Evolutionary conservation across 2,888 invertebrate genomes (phyloP).

Genomic region (Aromia moschata): DNA sequence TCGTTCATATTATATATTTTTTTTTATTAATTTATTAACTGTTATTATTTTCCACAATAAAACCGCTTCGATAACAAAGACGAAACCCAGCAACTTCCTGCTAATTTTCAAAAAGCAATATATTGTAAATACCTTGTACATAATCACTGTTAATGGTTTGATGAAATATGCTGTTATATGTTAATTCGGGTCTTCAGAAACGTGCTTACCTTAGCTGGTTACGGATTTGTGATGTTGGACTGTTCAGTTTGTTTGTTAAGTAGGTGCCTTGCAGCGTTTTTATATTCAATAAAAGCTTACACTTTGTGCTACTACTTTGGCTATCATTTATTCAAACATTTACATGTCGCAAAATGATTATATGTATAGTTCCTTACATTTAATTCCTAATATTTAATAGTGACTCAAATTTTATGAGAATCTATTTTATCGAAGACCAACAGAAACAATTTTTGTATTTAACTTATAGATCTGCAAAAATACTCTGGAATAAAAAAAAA

Average conservation of each 20-base stretch:
- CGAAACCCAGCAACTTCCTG: neutral
- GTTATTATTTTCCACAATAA: neutral
- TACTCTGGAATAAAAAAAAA: too few species aligned
- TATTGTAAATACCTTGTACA: neutral
- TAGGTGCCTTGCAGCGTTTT: conserved; percentile 44
- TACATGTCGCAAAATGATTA: too few species aligned
- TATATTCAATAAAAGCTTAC: conserved; percentile 25
- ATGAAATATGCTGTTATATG: conserved; percentile 7
- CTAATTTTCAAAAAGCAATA: neutral
- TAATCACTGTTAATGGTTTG: neutral
- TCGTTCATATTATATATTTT: neutral
- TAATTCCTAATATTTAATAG: too few species aligned
- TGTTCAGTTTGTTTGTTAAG: conserved; percentile 28
- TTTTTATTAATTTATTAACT: conserved; percentile 19
- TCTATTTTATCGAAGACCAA: too few species aligned
- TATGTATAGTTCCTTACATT: too few species aligned
- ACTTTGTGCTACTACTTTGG: conserved; percentile 3
- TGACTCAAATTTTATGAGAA: too few species aligned
- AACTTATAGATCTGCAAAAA: too few species aligned
- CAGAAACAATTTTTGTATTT: too few species aligned
- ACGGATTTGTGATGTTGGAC: conserved; percentile 25
- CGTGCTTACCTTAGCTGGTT: conserved; percentile 10
- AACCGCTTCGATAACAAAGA: neutral
- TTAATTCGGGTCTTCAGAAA: conserved; percentile 3
- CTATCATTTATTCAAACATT: conserved; percentile 11